These are phyloP conservation scores for Arvicanthis niloticus DNA, from an alignment of 2,113 vertebrate genomes.

Conservation along the genomic window DNA sequence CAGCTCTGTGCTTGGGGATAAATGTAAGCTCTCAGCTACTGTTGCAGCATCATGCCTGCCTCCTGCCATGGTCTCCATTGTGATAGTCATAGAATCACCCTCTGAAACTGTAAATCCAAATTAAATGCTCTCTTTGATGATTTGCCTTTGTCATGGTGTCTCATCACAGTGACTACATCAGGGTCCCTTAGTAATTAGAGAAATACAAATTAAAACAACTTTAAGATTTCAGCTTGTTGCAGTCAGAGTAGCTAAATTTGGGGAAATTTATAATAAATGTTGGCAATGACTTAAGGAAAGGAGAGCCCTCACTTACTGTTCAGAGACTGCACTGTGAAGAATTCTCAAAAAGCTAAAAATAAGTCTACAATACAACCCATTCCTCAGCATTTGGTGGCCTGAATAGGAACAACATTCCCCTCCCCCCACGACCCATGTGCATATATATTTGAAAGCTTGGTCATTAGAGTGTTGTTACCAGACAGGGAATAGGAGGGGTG, in stretches of 20 bases:
- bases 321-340: not conserved
- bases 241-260: not conserved
- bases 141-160: not conserved
- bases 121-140: not conserved
- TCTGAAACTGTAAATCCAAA: not conserved
- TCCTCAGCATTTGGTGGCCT: not conserved
- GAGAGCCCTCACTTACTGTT: not conserved
- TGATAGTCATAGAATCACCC: not conserved
- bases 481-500: not conserved
- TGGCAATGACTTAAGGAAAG: too few relatives aligned
- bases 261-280: not conserved
- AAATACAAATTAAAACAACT: not conserved
- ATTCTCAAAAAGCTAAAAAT: not conserved
- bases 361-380: not conserved
- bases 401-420: not conserved
- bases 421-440: too few relatives aligned
- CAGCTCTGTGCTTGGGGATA: not conserved
- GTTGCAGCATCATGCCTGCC: not conserved
- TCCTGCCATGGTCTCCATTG: not conserved
- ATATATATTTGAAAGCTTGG: not conserved
- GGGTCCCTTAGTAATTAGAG: not conserved
- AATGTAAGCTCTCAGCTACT: not conserved
- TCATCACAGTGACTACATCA: not conserved
- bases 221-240: not conserved
- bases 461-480: not conserved